phyloP scores from a whole-genome alignment of 2,797 vertebrate genomes.

The Danionella dracula region DNA sequence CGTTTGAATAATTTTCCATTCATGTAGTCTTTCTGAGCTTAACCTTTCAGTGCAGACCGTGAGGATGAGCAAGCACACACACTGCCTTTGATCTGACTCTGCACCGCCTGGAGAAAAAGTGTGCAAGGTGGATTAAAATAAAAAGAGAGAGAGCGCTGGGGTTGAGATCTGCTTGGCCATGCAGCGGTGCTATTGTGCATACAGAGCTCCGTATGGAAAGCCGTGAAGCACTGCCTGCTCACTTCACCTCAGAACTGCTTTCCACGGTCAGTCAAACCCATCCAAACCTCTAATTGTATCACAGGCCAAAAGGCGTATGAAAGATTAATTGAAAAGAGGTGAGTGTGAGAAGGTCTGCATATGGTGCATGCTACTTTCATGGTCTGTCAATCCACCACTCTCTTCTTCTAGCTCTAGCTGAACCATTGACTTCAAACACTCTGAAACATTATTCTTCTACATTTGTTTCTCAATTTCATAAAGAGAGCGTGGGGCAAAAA shows the following conservation, averaged over 20 bases:
- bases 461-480: too few species aligned
- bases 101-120: neutral
- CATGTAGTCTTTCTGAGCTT: conserved; percentile 15
- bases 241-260: conserved; percentile 6
- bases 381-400: neutral
- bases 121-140: conserved; percentile 1
- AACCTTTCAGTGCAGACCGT: conserved; percentile 12
- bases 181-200: conserved; percentile 3
- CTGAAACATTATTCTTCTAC: too few species aligned
- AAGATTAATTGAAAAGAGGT: conserved; percentile 47
- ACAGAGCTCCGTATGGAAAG: conserved; percentile 3
- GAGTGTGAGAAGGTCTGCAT: conserved; percentile 12
- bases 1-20: conserved; percentile 9
- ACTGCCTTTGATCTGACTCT: conserved; percentile 4
- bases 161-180: conserved; percentile 18
- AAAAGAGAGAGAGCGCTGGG: neutral
- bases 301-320: conserved; percentile 36
- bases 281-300: conserved; percentile 44
- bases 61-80: conserved; percentile 8
- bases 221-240: conserved; percentile 6
- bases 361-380: conserved; percentile 15
- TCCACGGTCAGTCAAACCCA: conserved; percentile 37
- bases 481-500: too few species aligned
- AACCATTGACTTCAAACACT: neutral
- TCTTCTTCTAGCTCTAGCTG: neutral